phyloP scores from a whole-genome alignment of 2,888 invertebrate genomes.

The Lycocerus yunnanus region DNA sequence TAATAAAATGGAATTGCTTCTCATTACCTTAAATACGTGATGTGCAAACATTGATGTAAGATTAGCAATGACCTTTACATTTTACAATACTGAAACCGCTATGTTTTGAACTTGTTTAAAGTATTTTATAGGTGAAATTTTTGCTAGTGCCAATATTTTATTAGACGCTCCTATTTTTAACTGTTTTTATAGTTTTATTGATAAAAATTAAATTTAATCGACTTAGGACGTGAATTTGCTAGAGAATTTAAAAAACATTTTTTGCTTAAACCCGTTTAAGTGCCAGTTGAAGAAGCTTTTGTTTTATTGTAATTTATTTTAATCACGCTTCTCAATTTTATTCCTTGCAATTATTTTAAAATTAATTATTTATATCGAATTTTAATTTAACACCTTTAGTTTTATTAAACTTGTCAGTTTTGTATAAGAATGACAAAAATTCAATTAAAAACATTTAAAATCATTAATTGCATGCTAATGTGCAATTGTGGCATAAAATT shows the following conservation, averaged over 20 bases:
- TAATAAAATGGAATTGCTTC: conserved; percentile 15
- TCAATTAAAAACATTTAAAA: neutral
- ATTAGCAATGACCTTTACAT: conserved; percentile 21
- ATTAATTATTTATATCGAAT: neutral
- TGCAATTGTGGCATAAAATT: too few relatives aligned
- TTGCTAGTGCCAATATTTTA: conserved; percentile 9
- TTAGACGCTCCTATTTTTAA: conserved; percentile 17
- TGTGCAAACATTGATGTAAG: conserved; percentile 9
- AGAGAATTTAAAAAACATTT: neutral
- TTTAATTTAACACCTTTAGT: neutral
- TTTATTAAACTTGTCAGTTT: neutral
- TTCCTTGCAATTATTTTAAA: neutral
- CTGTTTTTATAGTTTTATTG: conserved; percentile 6
- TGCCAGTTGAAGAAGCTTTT: neutral
- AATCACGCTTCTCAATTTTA: neutral
- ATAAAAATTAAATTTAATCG: neutral
- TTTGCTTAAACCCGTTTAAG: neutral
- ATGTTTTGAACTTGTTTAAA: conserved; percentile 21
- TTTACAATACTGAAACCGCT: conserved; percentile 15
- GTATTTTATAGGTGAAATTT: conserved; percentile 18
- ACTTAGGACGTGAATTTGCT: neutral
- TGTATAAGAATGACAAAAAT: neutral
- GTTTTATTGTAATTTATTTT: neutral
- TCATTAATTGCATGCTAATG: neutral
- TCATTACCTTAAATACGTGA: conserved; percentile 29